These are phyloP conservation scores for rabbit (Oryctolagus cuniculus) DNA, from an alignment of 2,113 vertebrate species.

Conservation along the genomic window DNA sequence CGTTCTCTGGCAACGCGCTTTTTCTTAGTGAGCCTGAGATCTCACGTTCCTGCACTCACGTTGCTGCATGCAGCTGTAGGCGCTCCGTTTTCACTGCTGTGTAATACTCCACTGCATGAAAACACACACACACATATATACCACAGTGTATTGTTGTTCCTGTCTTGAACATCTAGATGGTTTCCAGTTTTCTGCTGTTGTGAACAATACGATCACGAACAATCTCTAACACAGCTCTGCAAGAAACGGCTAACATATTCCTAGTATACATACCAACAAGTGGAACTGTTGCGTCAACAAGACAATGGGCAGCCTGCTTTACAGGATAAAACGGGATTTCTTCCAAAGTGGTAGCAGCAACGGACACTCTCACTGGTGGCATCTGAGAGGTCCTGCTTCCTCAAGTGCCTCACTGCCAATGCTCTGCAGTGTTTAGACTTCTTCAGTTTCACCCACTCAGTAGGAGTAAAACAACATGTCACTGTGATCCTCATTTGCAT, in stretches of 20 bases:
- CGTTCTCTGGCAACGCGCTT: neutral
- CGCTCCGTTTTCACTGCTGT: neutral
- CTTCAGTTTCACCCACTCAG: neutral
- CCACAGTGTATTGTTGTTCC: neutral
- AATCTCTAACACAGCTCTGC: neutral
- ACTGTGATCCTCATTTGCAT: neutral
- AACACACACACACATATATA: neutral
- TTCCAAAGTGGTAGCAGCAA: neutral
- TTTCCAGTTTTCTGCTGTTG: neutral
- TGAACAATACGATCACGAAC: neutral
- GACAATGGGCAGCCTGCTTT: neutral
- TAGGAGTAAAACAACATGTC: slow-evolving; percentile 28
- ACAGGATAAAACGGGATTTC: neutral
- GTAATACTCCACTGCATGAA: neutral
- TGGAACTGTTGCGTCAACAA: neutral
- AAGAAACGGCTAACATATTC: neutral
- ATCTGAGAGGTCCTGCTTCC: neutral
- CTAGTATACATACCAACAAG: neutral
- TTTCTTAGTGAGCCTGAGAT: neutral
- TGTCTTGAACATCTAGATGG: neutral
- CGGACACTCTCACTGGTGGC: neutral
- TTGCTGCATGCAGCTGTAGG: neutral
- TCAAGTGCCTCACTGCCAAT: neutral
- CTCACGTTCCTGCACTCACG: neutral
- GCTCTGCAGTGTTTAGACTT: neutral